Base-by-base conservation (phyloP, 2,797 vertebrate genomes). In the Neosilurus hyrtlii region DNA sequence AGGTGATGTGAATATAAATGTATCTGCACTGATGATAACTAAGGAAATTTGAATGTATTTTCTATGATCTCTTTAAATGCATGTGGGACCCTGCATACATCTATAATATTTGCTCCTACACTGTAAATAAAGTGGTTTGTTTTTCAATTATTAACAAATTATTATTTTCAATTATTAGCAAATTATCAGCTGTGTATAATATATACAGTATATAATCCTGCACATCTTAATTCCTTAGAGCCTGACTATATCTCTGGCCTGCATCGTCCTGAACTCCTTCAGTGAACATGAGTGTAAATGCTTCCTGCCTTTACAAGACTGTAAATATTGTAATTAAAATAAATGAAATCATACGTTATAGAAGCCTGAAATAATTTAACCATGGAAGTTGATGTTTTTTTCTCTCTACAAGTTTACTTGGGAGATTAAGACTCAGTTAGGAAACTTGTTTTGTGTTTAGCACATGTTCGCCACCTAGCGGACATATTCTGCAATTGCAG, bases 401-500 rank as follows among this genome's bases (percentile, higher is more conserved):
- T 65, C 20, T 62, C 3, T 62, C 3, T 1, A 62, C 5, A 18
- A 43, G 12, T 49, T n/a, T 73, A 18, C 51, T 73, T 73, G 15
- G 52, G 71, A 75, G 49, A 15, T 49, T 72, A 24, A 12, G 52
- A 22, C 1, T 22, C 14, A 11, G 15, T 52, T 54, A 10, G 49
- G 6, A 72, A 54, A 52, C 70, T n/a, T n/a, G 30, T 18, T 14
- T 16, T 74, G 52, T 59, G 26, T 56, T 75, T 35, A 59, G 5
- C 56, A 59, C 56, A 75, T 9, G 26, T 14, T 75, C 73, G 18
- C 30, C 73, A 37, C 73, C 73, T 75, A 59, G 56, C 59, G 73
- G 54, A 37, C 18, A 75, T 54, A 75, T n/a, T 61, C 0, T 35
- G 30, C 6, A 59, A 2, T 14, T 75, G 26, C 18, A 1, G 5